Conservation (phyloP, 2,113 vertebrate species). For the Ciconia boyciana region DNA sequence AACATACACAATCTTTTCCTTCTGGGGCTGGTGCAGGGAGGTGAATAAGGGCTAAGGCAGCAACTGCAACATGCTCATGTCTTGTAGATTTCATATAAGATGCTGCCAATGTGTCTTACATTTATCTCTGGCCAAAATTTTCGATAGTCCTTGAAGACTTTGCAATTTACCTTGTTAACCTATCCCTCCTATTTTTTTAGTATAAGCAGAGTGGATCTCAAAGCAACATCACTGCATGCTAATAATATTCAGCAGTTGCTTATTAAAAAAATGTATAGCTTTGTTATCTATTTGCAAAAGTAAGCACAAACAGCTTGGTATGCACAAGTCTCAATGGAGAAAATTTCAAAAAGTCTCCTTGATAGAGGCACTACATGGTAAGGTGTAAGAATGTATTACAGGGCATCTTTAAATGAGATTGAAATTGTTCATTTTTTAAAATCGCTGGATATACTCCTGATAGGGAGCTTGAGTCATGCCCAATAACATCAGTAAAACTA, state of each 20-base stretch:
- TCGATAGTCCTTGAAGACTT: background rate
- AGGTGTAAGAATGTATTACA: background rate
- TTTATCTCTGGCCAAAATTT: background rate
- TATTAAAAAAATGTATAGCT: background rate
- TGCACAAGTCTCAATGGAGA: background rate
- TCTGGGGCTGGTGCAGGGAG: background rate
- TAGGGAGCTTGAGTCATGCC: background rate
- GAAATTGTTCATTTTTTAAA: background rate
- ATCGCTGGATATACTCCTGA: background rate
- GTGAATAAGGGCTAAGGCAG: background rate
- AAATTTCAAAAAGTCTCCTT: background rate
- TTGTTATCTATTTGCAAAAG: background rate
- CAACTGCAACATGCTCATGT: fast-evolving
- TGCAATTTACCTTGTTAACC: background rate
- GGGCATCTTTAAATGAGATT: background rate
- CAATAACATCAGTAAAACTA: background rate
- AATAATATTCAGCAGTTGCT: background rate
- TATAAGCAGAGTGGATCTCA: background rate
- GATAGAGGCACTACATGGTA: background rate
- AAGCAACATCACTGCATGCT: background rate
- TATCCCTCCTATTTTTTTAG: background rate
- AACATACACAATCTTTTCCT: background rate
- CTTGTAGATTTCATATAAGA: background rate
- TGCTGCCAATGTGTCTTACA: background rate
- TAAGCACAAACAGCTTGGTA: background rate